Base-by-base conservation (phyloP, 2,888 invertebrate species). In the Lysandra coridon region DNA sequence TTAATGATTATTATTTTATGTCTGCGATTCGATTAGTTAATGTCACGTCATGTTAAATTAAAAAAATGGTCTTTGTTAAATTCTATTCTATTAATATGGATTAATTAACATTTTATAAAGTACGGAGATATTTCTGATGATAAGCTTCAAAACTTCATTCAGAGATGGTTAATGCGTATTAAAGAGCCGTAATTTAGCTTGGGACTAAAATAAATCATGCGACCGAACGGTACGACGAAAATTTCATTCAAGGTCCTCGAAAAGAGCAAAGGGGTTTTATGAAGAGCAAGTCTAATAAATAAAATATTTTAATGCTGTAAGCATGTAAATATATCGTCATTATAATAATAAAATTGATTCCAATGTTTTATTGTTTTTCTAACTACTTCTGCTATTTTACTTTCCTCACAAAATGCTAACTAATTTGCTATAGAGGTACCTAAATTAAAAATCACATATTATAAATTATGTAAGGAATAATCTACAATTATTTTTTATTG, bases 171-270 rank as follows among this genome's bases (percentile, higher is more conserved):
- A 37, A 69, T 69, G 69, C 69, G 33, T 69, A 69, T 14, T 69
- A 69, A 33, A 33, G 14, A 23, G 33, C 33, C 30, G 33, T 69
- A 69, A 37, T 69, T 69, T 33, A 69, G 33, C 69, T 37, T 17
- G 33, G 69, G 69, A 69, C 69, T 69, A 69, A 69, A 69, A 69
- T 69, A 69, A 69, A 69, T 69, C 69, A 69, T 69, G 14, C 69
- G 33, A 69, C 69, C 12, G 14, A 69, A 37, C 69, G 69, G 69
- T 17, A 69, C 17, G 7, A 33, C 33, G 69, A 37, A 69, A 33
- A 33, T 69, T 69, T 37, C 69, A 69, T 69, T 69, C 33, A 69
- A 69, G 69, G 69, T 69, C 69, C 69, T 37, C 69, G 33, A 69
- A 69, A 69, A 33, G 69, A 69, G 69, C 33, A 69, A 69, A 69